Percentiles rank a stretch among this genome's conserved stretches.
Conservation (phyloP, 2,797 vertebrate genomes). For the Anolis apletophallus region DNA sequence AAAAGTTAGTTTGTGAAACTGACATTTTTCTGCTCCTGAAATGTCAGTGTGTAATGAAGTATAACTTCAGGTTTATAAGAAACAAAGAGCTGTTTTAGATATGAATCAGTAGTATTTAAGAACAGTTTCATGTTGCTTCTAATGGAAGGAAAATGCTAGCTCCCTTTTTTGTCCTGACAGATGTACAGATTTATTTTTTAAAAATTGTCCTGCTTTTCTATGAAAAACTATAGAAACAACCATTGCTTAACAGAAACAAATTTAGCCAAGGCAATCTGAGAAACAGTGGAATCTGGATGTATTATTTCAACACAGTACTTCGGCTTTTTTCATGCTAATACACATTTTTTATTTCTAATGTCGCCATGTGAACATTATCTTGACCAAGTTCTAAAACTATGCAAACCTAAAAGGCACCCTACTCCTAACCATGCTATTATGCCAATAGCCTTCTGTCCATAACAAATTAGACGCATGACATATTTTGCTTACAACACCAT, state of each 20-base stretch:
- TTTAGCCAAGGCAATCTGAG: not conserved
- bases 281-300: not conserved
- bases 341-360: not conserved
- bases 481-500: not conserved
- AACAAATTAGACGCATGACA: not conserved
- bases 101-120: not conserved
- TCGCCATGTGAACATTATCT: not conserved
- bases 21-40: conserved; percentile 33
- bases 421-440: not conserved
- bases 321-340: not conserved
- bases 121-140: conserved; percentile 1
- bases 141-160: accelerated
- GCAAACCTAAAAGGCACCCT: not conserved
- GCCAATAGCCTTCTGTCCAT: too few species aligned
- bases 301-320: not conserved
- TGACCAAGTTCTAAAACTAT: not conserved
- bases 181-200: not conserved
- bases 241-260: not conserved
- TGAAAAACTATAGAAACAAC: not conserved
- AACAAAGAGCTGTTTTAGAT: conserved; percentile 44
- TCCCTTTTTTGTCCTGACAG: conserved; percentile 26
- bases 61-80: conserved; percentile 18
- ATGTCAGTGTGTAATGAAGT: conserved; percentile 23
- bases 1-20: conserved; percentile 23
- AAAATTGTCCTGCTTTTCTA: not conserved